Percentiles rank a stretch among this genome's conserved stretches.
Conservation (phyloP, 2,797 vertebrate genomes). For the Acanthornis magna region DNA sequence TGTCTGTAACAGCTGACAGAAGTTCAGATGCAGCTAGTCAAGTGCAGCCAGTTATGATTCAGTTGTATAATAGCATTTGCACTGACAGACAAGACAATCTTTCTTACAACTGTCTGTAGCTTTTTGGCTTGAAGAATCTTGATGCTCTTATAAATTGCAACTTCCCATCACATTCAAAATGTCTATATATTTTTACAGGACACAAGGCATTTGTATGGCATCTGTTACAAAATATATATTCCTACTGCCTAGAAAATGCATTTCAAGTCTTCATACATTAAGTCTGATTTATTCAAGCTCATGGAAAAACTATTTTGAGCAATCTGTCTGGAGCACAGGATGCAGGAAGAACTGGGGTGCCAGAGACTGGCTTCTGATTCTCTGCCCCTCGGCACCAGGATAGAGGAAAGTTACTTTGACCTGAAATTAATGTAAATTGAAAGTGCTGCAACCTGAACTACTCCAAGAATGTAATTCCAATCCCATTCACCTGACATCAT, state of each 20-base stretch:
- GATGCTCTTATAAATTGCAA: slow-evolving; percentile 61
- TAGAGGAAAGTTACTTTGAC: neutral
- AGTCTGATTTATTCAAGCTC: slow-evolving; percentile 55
- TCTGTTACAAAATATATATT: slow-evolving; percentile 65
- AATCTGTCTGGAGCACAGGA: slow-evolving; percentile 35
- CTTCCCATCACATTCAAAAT: slow-evolving; percentile 58
- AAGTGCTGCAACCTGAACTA: slow-evolving; percentile 1
- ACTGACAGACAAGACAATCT: slow-evolving; percentile 68
- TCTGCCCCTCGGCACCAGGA: neutral
- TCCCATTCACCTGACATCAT: slow-evolving; percentile 24
- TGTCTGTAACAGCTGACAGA: slow-evolving; percentile 55
- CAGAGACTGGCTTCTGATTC: neutral
- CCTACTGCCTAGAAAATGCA: slow-evolving; percentile 33
- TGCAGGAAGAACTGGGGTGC: neutral
- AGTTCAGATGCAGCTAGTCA: slow-evolving; percentile 57
- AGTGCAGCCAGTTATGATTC: slow-evolving; percentile 65
- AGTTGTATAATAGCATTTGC: slow-evolving; percentile 57
- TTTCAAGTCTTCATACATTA: slow-evolving; percentile 60
- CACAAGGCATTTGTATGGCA: slow-evolving; percentile 62
- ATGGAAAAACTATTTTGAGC: slow-evolving; percentile 28
- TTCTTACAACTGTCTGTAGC: slow-evolving; percentile 61
- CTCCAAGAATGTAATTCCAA: neutral
- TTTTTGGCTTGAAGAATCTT: slow-evolving; percentile 62
- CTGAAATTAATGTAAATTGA: slow-evolving; percentile 23
- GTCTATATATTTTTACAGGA: slow-evolving; percentile 68